Base-by-base conservation (phyloP, 2,797 vertebrate genomes). In the Morelia viridis region DNA sequence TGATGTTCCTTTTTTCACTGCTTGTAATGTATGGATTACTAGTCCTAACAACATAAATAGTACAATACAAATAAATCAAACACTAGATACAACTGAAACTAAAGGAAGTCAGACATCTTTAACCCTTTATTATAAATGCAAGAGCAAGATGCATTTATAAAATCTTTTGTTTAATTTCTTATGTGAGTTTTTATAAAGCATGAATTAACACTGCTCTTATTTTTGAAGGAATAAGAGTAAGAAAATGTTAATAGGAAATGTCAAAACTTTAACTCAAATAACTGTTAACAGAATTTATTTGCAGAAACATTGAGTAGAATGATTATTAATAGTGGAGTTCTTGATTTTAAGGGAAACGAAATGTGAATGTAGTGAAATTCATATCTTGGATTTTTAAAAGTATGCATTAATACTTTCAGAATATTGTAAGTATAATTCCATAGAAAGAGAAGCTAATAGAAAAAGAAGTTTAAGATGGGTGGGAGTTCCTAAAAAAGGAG, bases 71-170 rank as follows among this genome's bases (percentile, higher is more conserved):
- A 68, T 41, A 76, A 91, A 87, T 5, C 24, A 87, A 90, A 90
- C 91, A 41, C 31, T 89, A 93, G 53, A 35, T 61, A 3, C 35
- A 65, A 8, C 56, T 68, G 86, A 91, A 88, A 84, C 13, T 10
- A 89, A 71, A 28, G 19, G 60, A 88, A 68, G 61, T 68, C 53
- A 58, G 10, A 89, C 22, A 85, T 31, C 11, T 41, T 61, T 35
- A 91, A 35, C 26, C 12, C 35, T 91, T 93, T 71, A 85, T 85
- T 24, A 60, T 10, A 84, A 62, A 85, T 71, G 41, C 61, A 91
- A 87, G 50, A 31, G n/a, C 8, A 71, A 89, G 22, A 41, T 46
- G 41, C n/a, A 0, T 62, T 88, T 35, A 12, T 31, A 62, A 85
- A 71, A 8, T 24, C 5, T 56, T 9, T 46, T 57, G 35, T 50